Percentiles rank a stretch among this genome's conserved stretches.
Evolutionary conservation across 2,797 vertebrate species (phyloP).

Genomic region (Amazona ochrocephala): DNA sequence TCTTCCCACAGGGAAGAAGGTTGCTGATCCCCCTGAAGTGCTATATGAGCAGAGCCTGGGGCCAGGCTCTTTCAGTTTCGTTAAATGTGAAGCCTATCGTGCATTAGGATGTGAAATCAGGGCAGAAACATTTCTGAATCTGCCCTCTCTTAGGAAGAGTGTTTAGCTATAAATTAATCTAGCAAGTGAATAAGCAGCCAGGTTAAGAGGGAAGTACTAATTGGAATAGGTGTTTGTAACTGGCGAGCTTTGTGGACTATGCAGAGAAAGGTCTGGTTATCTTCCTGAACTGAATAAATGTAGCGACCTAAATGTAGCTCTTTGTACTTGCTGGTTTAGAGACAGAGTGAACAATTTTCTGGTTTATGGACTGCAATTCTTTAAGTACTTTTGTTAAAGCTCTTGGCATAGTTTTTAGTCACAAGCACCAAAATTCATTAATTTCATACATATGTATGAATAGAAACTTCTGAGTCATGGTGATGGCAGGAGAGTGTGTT

Average conservation of each 20-base stretch:
- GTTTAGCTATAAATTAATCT: neutral
- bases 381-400: neutral
- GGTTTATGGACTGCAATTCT: neutral
- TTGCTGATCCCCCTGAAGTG: neutral
- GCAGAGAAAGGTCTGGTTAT: neutral
- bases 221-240: neutral
- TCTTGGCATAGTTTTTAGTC: slow-evolving; percentile 8
- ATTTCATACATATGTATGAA: neutral
- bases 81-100: neutral
- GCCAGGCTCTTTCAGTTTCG: neutral
- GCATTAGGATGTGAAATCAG: neutral
- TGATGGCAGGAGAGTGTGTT: neutral
- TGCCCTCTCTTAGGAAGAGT: neutral
- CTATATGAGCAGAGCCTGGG: neutral
- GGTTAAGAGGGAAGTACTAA: neutral
- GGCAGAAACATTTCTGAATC: neutral
- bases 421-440: neutral
- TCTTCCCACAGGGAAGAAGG: neutral
- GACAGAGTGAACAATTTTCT: slow-evolving; percentile 7
- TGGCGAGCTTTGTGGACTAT: neutral
- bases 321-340: neutral
- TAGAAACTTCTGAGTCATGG: neutral
- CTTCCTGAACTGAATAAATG: neutral
- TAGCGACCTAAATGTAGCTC: neutral
- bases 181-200: neutral